Conservation (phyloP, 2,113 vertebrate species). For the Aphyosemion australe region DNA sequence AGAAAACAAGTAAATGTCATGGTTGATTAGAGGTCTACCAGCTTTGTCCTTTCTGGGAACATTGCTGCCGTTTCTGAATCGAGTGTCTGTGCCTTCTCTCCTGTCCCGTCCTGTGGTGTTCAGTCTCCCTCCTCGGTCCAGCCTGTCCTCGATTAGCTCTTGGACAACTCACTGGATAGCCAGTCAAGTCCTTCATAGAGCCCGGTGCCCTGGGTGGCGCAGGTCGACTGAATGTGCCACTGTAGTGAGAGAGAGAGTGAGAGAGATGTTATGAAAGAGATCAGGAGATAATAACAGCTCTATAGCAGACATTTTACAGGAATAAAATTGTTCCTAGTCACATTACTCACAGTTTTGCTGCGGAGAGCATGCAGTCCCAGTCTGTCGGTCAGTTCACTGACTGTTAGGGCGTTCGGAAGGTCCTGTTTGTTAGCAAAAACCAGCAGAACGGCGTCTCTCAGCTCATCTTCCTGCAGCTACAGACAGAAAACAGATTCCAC, state of each 20-base stretch:
- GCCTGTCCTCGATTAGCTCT: conserved; percentile 61
- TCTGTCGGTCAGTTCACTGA: conserved; percentile 88
- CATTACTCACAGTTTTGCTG: conserved; percentile 82
- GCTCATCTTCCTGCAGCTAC: conserved; percentile 87
- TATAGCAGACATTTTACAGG: not conserved
- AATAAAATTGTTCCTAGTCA: not conserved
- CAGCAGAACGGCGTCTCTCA: conserved; percentile 87
- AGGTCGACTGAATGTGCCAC: conserved; percentile 90
- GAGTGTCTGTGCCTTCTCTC: conserved; percentile 51
- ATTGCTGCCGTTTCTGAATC: conserved; percentile 43
- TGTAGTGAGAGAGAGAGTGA: too few species aligned
- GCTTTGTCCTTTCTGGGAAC: conserved; percentile 42
- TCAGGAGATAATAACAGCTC: not conserved
- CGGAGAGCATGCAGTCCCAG: conserved; percentile 83
- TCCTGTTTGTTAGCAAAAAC: conserved; percentile 97
- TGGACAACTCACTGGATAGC: conserved; percentile 88
- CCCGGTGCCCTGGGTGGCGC: conserved; percentile 88
- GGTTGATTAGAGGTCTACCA: conserved; percentile 52
- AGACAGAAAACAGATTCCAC: conserved; percentile 4
- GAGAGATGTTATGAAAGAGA: not conserved
- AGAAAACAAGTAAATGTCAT: conserved; percentile 44
- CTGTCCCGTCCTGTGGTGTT: conserved; percentile 16
- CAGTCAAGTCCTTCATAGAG: conserved; percentile 93
- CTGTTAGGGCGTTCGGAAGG: conserved; percentile 89
- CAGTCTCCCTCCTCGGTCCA: conserved; percentile 21